These are phyloP conservation scores for Lycocorax pyrrhopterus DNA, from an alignment of 2,113 vertebrate species.

Conservation along the genomic window DNA sequence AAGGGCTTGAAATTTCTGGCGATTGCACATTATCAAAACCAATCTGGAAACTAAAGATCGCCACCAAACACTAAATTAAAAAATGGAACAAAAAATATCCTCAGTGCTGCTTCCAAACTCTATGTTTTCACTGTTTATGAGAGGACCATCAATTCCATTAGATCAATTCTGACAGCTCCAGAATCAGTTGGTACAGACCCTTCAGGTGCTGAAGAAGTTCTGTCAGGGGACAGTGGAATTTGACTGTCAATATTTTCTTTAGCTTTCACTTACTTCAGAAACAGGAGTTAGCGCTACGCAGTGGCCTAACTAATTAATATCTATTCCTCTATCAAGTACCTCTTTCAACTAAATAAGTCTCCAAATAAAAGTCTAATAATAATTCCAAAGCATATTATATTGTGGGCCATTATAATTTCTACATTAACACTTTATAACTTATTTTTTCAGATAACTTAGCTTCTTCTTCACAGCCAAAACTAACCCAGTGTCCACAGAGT, in stretches of 20 bases:
- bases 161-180: neutral
- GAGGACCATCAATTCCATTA: neutral
- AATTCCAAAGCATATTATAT: neutral
- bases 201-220: neutral
- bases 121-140: neutral
- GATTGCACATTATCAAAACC: neutral
- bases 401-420: neutral
- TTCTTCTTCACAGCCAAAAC: neutral
- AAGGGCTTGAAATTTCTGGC: neutral
- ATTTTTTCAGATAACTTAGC: neutral
- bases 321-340: neutral
- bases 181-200: neutral
- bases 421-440: neutral
- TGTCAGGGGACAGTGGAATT: neutral
- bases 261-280: neutral
- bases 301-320: neutral
- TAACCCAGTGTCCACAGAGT: neutral
- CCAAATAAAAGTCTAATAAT: neutral
- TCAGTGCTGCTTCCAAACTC: neutral
- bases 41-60: neutral
- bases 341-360: neutral
- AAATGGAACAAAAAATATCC: neutral
- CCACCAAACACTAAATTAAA: neutral
- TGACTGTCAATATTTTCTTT: neutral
- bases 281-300: neutral